Evolutionary conservation across 2,797 vertebrate species (phyloP).

Genomic region (Tragelaphus eurycerus): DNA sequence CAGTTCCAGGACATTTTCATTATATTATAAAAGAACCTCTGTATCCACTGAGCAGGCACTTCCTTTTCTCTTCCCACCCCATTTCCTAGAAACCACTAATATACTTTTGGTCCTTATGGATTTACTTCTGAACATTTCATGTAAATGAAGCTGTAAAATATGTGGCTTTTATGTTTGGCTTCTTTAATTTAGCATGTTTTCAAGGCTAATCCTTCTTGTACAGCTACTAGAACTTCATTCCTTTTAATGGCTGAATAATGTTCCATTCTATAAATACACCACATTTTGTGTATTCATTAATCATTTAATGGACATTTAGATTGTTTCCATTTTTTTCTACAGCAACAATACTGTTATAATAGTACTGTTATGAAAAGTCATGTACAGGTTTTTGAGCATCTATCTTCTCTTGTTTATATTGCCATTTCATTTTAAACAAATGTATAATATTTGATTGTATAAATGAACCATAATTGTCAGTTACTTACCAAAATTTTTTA

Average conservation of each 20-base stretch:
- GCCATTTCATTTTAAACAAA: slow-evolving; percentile 2
- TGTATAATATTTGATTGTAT: not conserved
- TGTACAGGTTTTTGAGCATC: not conserved
- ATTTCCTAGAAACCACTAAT: not conserved
- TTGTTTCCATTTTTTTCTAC: not conserved
- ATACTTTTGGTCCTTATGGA: not conserved
- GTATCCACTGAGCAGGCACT: not conserved
- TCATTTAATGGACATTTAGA: not conserved
- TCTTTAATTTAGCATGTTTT: slow-evolving; percentile 21
- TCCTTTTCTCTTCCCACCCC: not conserved
- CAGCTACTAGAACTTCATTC: not conserved
- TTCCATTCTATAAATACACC: not conserved
- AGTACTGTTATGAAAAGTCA: not conserved
- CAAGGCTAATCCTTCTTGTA: not conserved
- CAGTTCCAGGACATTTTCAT: not conserved
- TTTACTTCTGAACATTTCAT: not conserved
- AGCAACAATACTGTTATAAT: not conserved
- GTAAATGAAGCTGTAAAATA: not conserved
- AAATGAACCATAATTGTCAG: not conserved
- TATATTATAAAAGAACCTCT: not conserved
- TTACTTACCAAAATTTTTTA: not conserved
- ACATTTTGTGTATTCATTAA: not conserved
- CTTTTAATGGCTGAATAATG: not conserved
- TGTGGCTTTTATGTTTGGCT: not conserved
- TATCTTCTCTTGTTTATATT: not conserved